Evolutionary conservation across 1,140 invertebrate species (phyloP), one percentile per base, ranked within the genome.

Genomic region (Microplitis demolitor): DNA sequence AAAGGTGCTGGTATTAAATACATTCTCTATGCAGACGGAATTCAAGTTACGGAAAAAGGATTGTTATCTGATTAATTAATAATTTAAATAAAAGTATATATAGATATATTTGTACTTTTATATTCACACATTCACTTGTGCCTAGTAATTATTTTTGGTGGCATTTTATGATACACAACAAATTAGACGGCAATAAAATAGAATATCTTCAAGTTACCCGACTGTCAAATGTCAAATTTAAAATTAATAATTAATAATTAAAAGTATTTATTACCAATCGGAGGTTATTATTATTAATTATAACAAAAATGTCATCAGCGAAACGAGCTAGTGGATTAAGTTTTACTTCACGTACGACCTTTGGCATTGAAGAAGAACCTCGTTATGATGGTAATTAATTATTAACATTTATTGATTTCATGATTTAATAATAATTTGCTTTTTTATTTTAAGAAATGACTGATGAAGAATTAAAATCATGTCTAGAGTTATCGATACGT

Each of bases 1-100:
- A 87, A 82, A 68, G 78, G 83, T n/a, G 77, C 78, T 4, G 84
- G 82, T n/a, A 81, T 87, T 45, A 79, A 77, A 5, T 85, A 87
- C 61, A 72, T 76, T 69, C 73, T 87, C 2, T 84, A 77, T 35
- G 66, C 87, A 2, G 75, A 86, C 50, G 75, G 80, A 4, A 16
- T 74, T 0, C 81, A 87, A 79, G 81, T 87, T 34, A 75, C 74
- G 0, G 80, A 85, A 16, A 80, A 84, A 64, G 64, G 71, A 14
- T 50, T 73, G 13, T 33, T 73, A 8, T 56, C 50, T 45, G 37
- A 35, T 3, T 56, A 63, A 4, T 63, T 9, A 67, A 63, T 54
- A 37, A 53, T 51, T 35, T 39, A 16, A 64, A 50, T 45, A n/a
- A 54, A 13, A n/a, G n/a, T 54, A 45, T 24, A 24, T 24, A 24